These are phyloP conservation scores for Drosophila meridiana DNA, from an alignment of 2,888 invertebrate genomes.

Conservation along the genomic window DNA sequence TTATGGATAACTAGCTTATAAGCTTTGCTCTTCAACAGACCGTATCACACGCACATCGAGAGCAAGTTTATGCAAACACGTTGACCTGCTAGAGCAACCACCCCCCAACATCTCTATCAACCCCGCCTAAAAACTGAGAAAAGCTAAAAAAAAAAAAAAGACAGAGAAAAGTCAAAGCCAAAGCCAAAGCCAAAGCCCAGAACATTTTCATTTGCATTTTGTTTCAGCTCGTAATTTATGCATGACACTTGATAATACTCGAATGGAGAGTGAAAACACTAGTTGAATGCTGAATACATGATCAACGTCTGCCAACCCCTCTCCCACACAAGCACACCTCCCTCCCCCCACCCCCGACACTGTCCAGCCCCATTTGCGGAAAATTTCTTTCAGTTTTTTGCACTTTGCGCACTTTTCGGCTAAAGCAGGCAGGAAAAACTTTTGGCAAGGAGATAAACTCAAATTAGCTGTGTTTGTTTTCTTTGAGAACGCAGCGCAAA, in stretches of 20 bases:
- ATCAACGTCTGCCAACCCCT: conserved; percentile 28
- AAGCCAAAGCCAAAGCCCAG: neutral
- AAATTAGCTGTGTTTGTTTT: conserved; percentile 78
- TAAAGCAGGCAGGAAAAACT: conserved; percentile 37
- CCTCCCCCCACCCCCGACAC: neutral
- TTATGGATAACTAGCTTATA: neutral
- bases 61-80: conserved; percentile 1
- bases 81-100: neutral
- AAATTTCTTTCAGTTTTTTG: conserved; percentile 28
- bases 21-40: conserved; percentile 3
- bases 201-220: conserved; percentile 36
- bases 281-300: conserved; percentile 54
- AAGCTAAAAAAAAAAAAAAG: neutral
- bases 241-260: conserved; percentile 46
- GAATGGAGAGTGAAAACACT: conserved; percentile 36
- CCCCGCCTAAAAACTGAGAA: neutral
- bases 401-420: conserved; percentile 51
- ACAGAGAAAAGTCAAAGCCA: neutral
- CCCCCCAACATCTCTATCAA: neutral
- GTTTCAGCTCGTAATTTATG: conserved; percentile 43
- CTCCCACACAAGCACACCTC: neutral
- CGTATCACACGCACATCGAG: neutral
- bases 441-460: conserved; percentile 67
- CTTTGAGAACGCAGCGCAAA: conserved; percentile 67
- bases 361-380: neutral